These are phyloP conservation scores for Phylloscopus collybita DNA, from an alignment of 2,797 vertebrate genomes.

Conservation along the genomic window DNA sequence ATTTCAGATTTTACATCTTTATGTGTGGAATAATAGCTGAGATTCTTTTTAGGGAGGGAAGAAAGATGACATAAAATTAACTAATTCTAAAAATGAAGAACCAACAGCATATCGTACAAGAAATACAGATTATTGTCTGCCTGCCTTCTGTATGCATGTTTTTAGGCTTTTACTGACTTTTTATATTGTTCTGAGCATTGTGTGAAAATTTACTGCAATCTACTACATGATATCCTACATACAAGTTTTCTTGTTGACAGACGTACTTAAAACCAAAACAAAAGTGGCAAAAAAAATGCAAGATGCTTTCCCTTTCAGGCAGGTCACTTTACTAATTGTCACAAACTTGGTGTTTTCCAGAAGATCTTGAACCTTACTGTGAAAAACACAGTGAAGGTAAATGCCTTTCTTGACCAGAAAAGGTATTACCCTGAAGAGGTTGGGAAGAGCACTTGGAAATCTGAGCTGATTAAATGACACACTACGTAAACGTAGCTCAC, in stretches of 20 bases:
- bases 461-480: slow-evolving; percentile 21
- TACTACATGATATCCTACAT: not conserved
- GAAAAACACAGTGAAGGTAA: slow-evolving; percentile 24
- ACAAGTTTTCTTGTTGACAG: not conserved
- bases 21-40: not conserved
- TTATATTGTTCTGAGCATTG: not conserved
- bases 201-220: not conserved
- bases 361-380: not conserved
- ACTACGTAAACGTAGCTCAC: not conserved
- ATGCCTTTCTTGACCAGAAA: slow-evolving; percentile 7
- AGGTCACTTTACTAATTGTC: not conserved
- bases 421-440: not conserved
- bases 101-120: not conserved
- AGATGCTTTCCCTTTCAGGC: not conserved
- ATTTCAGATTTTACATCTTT: not conserved
- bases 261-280: not conserved
- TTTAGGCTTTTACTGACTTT: not conserved
- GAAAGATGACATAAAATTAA: not conserved
- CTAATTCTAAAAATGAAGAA: not conserved
- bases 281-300: not conserved
- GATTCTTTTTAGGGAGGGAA: not conserved
- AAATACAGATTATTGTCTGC: not conserved
- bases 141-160: not conserved
- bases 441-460: not conserved
- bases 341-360: not conserved